A percentile compares a stretch with the other conserved stretches of the same genome.
Conservation (phyloP, 2,797 vertebrate genomes). For the Capromys pilorides region DNA sequence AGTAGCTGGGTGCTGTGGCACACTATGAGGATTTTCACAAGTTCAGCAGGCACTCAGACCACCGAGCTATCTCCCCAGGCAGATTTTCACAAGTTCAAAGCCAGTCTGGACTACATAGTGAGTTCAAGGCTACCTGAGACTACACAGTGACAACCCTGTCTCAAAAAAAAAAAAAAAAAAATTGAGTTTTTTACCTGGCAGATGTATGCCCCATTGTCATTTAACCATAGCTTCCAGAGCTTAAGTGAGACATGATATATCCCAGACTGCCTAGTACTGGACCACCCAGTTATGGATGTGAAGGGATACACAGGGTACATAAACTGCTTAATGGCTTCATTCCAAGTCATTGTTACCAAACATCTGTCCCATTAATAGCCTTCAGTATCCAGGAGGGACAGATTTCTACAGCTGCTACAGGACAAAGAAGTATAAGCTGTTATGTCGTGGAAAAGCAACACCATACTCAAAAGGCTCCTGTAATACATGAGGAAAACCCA, state of each 20-base stretch:
- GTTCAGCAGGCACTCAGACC: neutral
- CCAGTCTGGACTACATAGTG: neutral
- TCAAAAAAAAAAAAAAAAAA: neutral
- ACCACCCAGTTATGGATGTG: neutral
- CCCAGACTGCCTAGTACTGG: neutral
- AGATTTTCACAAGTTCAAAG: neutral
- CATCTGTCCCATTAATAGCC: neutral
- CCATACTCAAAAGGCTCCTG: neutral
- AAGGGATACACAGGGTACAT: neutral
- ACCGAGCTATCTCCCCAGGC: no score
- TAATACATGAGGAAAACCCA: neutral
- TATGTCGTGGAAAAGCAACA: neutral
- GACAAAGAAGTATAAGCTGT: neutral
- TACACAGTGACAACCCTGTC: neutral
- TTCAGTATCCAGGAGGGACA: neutral
- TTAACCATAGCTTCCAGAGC: neutral
- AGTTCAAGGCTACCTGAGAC: no score
- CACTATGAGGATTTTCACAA: neutral
- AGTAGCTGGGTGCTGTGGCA: neutral
- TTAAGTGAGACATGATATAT: neutral
- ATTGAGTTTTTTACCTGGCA: neutral
- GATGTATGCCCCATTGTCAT: neutral
- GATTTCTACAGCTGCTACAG: neutral
- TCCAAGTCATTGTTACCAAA: neutral
- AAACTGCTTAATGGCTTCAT: neutral